A percentile compares a stretch with the other conserved stretches of the same genome.
Conservation (phyloP, 2,113 vertebrate species). For the Glaucidium brasilianum region DNA sequence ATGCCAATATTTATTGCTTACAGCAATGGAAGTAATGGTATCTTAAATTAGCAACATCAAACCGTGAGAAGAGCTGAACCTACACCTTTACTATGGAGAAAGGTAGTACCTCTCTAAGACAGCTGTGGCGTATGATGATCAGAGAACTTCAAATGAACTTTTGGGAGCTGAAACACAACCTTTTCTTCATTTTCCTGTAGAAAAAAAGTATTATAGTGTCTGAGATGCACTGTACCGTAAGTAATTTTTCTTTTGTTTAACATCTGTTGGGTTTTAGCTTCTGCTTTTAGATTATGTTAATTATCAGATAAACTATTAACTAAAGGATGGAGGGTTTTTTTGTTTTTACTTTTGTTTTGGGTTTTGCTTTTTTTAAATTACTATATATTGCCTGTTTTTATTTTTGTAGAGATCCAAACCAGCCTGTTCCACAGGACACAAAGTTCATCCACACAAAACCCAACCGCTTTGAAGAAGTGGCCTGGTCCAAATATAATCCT, state of each 20-base stretch:
- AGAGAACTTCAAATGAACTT: not conserved
- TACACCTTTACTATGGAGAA: not conserved
- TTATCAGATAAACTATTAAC: not conserved
- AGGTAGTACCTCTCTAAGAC: not conserved
- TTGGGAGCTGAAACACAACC: not conserved
- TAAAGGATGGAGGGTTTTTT: rapidly evolving
- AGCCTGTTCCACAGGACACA: constrained; percentile 95
- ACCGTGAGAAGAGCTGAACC: not conserved
- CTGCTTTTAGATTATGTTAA: not conserved
- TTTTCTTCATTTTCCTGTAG: not conserved
- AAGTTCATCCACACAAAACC: constrained; percentile 98
- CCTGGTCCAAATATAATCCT: constrained; percentile 97
- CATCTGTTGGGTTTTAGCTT: not conserved
- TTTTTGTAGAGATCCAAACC: constrained; percentile 88
- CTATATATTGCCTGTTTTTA: not conserved
- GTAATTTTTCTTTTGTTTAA: not conserved
- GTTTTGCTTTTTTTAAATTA: not conserved
- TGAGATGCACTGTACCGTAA: not conserved
- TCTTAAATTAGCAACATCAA: not conserved
- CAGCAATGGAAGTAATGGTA: not conserved
- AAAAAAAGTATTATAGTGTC: not conserved
- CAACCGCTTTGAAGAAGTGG: constrained; percentile 96
- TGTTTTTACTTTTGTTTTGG: not conserved
- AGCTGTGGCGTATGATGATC: not conserved
- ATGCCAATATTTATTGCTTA: not conserved